These are phyloP conservation scores for Exocentrus adspersus DNA, from an alignment of 2,888 invertebrate species.

Conservation along the genomic window DNA sequence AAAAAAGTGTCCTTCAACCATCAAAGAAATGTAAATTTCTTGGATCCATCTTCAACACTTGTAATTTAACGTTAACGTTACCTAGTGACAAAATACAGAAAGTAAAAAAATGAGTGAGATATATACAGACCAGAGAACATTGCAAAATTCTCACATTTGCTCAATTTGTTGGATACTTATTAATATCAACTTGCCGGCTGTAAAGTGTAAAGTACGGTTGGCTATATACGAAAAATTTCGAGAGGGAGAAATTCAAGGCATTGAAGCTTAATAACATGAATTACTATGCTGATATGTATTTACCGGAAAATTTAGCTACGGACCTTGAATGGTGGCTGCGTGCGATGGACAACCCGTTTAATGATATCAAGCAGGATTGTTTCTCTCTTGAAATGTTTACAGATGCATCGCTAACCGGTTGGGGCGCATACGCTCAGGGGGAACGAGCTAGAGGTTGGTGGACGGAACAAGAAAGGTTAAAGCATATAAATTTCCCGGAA, in stretches of 20 bases:
- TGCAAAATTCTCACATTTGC: background rate
- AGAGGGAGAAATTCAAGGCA: slow-evolving; percentile 2
- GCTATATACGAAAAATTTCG: background rate
- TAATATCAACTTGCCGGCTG: background rate
- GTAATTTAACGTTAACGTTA: background rate
- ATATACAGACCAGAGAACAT: background rate
- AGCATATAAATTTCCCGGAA: too few relatives aligned
- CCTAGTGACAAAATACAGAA: background rate
- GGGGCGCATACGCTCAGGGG: too few relatives aligned
- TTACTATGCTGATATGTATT: background rate
- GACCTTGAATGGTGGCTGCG: background rate
- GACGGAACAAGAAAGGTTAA: too few relatives aligned
- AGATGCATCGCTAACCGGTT: too few relatives aligned
- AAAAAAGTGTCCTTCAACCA: background rate
- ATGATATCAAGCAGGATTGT: too few relatives aligned
- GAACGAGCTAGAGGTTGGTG: too few relatives aligned
- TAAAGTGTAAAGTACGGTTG: slow-evolving; percentile 1
- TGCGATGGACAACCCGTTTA: too few relatives aligned
- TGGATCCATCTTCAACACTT: background rate
- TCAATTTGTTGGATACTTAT: slow-evolving; percentile 4
- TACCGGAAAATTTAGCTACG: background rate
- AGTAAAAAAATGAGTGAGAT: background rate
- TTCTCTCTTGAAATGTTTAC: too few relatives aligned
- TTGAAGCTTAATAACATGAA: background rate
- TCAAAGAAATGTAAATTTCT: background rate